Base-by-base conservation (phyloP, 2,888 invertebrate species). In the Melieria omissa region DNA sequence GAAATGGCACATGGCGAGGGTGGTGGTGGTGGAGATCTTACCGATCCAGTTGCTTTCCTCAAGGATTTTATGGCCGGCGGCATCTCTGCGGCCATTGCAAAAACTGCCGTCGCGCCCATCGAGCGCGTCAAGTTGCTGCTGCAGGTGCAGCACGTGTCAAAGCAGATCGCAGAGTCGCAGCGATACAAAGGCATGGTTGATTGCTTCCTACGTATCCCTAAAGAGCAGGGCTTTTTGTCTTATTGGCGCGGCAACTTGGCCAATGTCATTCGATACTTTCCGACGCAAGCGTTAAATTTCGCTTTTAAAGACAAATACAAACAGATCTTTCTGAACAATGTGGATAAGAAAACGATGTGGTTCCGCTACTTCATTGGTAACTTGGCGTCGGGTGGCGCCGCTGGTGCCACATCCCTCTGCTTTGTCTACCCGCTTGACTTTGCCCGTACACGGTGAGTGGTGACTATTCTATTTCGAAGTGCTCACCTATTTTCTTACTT, bases 381-480 rank as follows among this genome's bases (percentile, higher is more conserved):
- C 87, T 89, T 96, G 83, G 94, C 94, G 7, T 93, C 95, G 29
- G 96, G 96, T 80, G 96, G 95, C 87, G 95, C 94, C 80, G 96
- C 96, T 80, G 96, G 96, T 78, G 96, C 95, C 73, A 94, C 95
- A 55, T 95, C 95, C 29, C 90, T 96, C 47, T 92, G 94, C 88
- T 95, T 96, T 88, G 96, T 96, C 80, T 96, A 96, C 89, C 95
- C 96, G 10, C 91, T 96, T 78, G 96, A 96, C 89, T 95, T 94
- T 88, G 95, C 95, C 80, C 91, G 96, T 89, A 96, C 96, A 78
- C 93, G 95, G 73, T 75, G 73, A 73, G 70, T 55, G 42, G 3
- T 5, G 46, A 9, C 29, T 60, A 9, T 60, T 42, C 16, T 16
- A 42, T 62, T 8, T 62, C 16, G 5, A 62, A 47, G 5, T 60